Base-by-base conservation (phyloP, 2,888 invertebrate genomes). In the Caenorhabditis becei region DNA sequence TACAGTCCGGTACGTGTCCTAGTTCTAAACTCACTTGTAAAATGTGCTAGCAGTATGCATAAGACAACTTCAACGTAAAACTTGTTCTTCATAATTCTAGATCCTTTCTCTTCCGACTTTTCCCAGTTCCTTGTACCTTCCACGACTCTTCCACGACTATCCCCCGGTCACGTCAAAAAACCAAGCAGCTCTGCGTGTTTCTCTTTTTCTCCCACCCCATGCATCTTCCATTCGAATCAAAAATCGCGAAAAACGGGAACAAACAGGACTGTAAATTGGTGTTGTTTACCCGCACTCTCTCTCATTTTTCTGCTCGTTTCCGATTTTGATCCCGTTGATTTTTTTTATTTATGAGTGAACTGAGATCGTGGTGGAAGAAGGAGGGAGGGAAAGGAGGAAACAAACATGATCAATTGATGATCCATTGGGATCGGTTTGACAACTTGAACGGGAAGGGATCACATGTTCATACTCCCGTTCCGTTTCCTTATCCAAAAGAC, bases 371-470 rank as follows among this genome's bases (percentile, higher is more conserved):
- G 18, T 3, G 23, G 70, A 20, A 41, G 49, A 53, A 58, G 37
- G 11, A 16, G 18, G 24, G 65, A 14, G 47, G 47, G 24, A 11
- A 41, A 49, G 28, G 32, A 67, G 14, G 44, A 41, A 67, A 67
- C 62, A 62, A 71, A 62, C 51, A 71, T 62, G 70, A 72, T 72
- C 72, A 56, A 65, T 10, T 35, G 56, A 65, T 72, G 72, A 72
- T 72, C 72, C 72, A 72, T 72, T 58, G 72, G 49, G 72, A 47
- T 47, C 71, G 62, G 47, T n/a, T n/a, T n/a, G n/a, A n/a, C n/a
- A n/a, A n/a, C n/a, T 32, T 32, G 32, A 10, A 32, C 32, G 32
- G 32, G 32, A 32, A 32, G 8, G 14, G 41, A 62, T 62, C 62
- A 62, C 5, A 20, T 11, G 18, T 47, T 32, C n/a, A 28, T 49